These are phyloP conservation scores for Gymnogyps californianus DNA, from an alignment of 2,113 vertebrate genomes.

Conservation along the genomic window DNA sequence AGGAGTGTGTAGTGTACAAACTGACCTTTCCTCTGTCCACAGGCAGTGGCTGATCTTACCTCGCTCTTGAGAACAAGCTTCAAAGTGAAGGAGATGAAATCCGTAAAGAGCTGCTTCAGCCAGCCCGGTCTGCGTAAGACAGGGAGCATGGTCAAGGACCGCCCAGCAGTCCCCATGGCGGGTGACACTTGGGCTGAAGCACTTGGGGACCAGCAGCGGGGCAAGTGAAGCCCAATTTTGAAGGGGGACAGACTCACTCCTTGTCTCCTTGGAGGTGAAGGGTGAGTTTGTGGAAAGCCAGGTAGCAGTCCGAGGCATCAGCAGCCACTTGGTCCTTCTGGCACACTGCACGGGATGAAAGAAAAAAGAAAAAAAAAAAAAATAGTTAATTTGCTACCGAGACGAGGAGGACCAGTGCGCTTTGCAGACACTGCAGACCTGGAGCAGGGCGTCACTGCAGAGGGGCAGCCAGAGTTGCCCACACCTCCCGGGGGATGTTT, in stretches of 20 bases:
- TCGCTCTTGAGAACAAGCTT: constrained; percentile 84
- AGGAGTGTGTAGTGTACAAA: background rate
- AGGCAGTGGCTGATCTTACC: constrained; percentile 67
- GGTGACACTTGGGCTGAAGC: background rate
- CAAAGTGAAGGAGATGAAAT: constrained; percentile 87
- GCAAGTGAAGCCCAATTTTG: background rate
- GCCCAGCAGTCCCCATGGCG: rapidly evolving
- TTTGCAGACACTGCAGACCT: background rate
- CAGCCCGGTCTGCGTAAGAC: constrained; percentile 78
- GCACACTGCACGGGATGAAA: constrained; percentile 66
- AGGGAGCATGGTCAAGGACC: background rate
- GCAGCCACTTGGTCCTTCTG: constrained; percentile 74
- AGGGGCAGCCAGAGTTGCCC: background rate
- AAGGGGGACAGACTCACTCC: constrained; percentile 70
- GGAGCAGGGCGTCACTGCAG: background rate
- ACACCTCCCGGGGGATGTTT: background rate
- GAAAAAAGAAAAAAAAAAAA: background rate
- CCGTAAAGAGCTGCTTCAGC: constrained; percentile 84
- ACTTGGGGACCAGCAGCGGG: background rate
- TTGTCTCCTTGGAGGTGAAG: constrained; percentile 82
- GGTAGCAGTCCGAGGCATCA: constrained; percentile 76
- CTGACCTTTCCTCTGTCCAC: background rate
- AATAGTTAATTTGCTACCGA: rapidly evolving
- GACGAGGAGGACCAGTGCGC: rapidly evolving
- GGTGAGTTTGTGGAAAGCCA: constrained; percentile 80